Base-by-base conservation (phyloP, 2,797 vertebrate genomes). In the Philypnodon macrostomus region DNA sequence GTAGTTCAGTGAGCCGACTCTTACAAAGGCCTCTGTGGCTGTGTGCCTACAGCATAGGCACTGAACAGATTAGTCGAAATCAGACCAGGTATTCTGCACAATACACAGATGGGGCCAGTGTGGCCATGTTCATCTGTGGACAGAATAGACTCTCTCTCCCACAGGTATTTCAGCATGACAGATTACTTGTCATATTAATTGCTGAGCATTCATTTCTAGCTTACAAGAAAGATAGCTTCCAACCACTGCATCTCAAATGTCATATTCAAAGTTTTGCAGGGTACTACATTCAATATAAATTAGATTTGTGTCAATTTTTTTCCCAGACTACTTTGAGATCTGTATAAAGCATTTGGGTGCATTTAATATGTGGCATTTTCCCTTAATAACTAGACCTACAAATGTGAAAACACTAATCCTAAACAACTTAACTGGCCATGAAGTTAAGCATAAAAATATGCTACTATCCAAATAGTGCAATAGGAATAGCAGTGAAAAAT, bases 21-120 rank as follows among this genome's bases (percentile, higher is more conserved):
- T 38, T 74, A 58, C 36, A 9, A 47, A 68, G 40, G 77, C 69
- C 75, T 79, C 57, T 81, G 74, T 70, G 67, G 60, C 52, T 61
- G 57, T 60, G 57, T 23, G 57, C 75, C 76, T 68, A 70, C 42
- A 77, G 76, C 53, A 5, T 44, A 66, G 34, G 69, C 63, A 53
- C 34, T 46, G 54, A 75, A 73, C 48, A 68, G 58, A 77, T 77
- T 70, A 58, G 37, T 48, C 41, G 58, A 48, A 53, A 71, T 42
- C 53, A 52, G 40, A 74, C 46, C 68, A 67, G 66, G 66, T 77
- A 67, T 61, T 24, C 45, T 39, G 36, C 3, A 10, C 45, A 70
- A 48, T 65, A 67, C 62, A 70, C 72, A 77, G 63, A 75, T 75
- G 73, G 56, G 63, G 17, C 53, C 55, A 42, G 26, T 30, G 53